A percentile compares a stretch with the other conserved stretches of the same genome.
These are phyloP conservation scores for Drosophila robusta DNA, from an alignment of 2,888 invertebrate species.

Conservation along the genomic window DNA sequence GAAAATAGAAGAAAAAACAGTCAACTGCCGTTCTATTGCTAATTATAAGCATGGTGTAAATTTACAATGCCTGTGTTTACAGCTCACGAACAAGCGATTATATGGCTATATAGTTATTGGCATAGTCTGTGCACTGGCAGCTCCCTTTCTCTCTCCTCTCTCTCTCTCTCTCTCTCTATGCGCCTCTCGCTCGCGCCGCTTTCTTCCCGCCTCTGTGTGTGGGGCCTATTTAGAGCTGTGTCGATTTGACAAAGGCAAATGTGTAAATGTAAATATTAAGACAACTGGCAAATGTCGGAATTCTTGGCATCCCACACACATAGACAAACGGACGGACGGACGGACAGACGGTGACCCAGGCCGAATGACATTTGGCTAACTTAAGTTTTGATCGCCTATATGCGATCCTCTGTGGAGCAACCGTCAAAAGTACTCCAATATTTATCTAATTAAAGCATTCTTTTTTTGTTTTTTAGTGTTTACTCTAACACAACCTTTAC, in stretches of 20 bases:
- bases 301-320: constrained; percentile 40
- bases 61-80: constrained; percentile 75
- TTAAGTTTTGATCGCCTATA: neutral
- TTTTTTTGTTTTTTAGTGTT: no score
- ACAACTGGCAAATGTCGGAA: constrained; percentile 40
- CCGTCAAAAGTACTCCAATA: neutral
- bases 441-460: neutral
- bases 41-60: constrained; percentile 76
- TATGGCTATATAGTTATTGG: constrained; percentile 62
- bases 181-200: neutral
- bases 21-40: constrained; percentile 76
- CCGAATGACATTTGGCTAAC: constrained; percentile 2
- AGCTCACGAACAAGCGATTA: constrained; percentile 76
- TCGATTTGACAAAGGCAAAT: constrained; percentile 54
- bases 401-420: no score
- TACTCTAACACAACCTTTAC: neutral
- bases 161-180: neutral
- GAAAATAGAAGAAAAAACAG: constrained; percentile 38
- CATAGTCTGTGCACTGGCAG: constrained; percentile 24
- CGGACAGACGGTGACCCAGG: neutral
- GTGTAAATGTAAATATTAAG: constrained; percentile 51
- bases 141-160: neutral
- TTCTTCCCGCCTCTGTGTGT: neutral
- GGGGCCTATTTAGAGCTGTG: constrained; percentile 41
- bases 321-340: constrained; percentile 3